Conservation (phyloP, 2,888 invertebrate genomes). For the Kryphioiulus occultus region DNA sequence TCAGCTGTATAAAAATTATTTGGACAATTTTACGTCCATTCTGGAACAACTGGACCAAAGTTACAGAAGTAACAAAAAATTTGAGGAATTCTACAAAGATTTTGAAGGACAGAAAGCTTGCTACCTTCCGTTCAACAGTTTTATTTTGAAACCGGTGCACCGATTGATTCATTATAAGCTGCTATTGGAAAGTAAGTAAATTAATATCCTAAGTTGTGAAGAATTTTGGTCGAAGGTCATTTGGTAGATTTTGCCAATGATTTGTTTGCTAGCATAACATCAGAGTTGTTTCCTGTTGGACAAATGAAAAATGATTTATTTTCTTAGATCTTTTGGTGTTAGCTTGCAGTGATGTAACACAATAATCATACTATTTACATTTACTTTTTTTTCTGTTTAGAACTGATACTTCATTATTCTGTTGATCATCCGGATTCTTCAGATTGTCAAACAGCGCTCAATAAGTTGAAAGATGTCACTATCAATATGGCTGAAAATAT, state of each 20-base stretch:
- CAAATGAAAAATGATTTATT: too few relatives aligned
- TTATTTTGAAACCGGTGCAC: slow-evolving; percentile 83
- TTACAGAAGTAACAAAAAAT: slow-evolving; percentile 73
- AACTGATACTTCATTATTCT: slow-evolving; percentile 75
- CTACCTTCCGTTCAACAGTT: slow-evolving; percentile 83
- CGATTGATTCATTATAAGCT: slow-evolving; percentile 83
- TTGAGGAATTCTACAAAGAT: slow-evolving; percentile 75
- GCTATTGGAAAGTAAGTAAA: slow-evolving; percentile 74
- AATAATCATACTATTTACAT: not conserved
- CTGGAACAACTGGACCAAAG: slow-evolving; percentile 82
- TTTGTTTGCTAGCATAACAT: too few relatives aligned
- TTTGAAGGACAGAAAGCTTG: slow-evolving; percentile 86
- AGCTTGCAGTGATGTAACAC: too few relatives aligned
- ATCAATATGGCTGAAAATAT: slow-evolving; percentile 54
- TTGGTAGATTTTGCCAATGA: not conserved
- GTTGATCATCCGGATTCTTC: slow-evolving; percentile 74
- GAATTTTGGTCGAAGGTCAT: too few relatives aligned
- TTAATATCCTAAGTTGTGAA: too few relatives aligned
- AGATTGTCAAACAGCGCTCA: slow-evolving; percentile 73
- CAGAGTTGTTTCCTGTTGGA: not conserved
- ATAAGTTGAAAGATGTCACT: slow-evolving; percentile 68
- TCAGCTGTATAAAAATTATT: slow-evolving; percentile 63
- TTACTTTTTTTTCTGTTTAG: slow-evolving; percentile 62
- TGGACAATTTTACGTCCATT: slow-evolving; percentile 77
- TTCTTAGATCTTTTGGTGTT: not conserved